These are phyloP conservation scores for Tethea ocularis DNA, from an alignment of 2,888 invertebrate genomes.

Conservation along the genomic window DNA sequence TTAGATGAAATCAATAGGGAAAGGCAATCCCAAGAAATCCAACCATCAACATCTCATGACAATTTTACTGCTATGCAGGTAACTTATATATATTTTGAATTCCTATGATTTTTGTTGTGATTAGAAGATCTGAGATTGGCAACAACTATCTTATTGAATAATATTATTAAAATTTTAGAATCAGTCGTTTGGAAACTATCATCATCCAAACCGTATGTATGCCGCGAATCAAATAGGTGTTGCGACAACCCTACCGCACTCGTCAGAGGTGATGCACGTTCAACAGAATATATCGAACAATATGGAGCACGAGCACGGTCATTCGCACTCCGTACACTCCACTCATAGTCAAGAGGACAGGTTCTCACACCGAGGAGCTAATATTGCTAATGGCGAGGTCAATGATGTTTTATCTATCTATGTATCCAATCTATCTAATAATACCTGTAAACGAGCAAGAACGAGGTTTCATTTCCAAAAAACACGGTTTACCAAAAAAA, in stretches of 20 bases:
- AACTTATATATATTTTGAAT: conserved; percentile 15
- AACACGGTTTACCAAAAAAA: no score
- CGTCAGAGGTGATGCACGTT: conserved; percentile 51
- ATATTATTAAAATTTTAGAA: conserved; percentile 45
- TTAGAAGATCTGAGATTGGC: neutral
- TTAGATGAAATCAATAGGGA: conserved; percentile 75
- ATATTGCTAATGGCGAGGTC: conserved; percentile 58
- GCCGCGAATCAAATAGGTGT: conserved; percentile 79
- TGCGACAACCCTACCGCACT: conserved; percentile 74
- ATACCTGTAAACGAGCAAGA: no score
- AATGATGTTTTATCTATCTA: conserved; percentile 7
- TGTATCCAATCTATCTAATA: no score
- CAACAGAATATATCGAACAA: conserved; percentile 45
- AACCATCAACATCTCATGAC: conserved; percentile 69
- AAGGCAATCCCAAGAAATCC: conserved; percentile 66
- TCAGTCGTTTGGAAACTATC: conserved; percentile 59
- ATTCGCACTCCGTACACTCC: conserved; percentile 49
- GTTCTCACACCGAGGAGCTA: conserved; percentile 54
- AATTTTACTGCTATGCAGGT: conserved; percentile 67
- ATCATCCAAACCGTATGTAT: conserved; percentile 67
- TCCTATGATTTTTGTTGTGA: neutral
- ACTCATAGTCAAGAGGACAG: conserved; percentile 66
- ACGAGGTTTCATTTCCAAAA: no score
- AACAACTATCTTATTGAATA: neutral
- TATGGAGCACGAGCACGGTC: conserved; percentile 49